phyloP scores from a whole-genome alignment of 2,888 invertebrate species.

The Tachina grossa region DNA sequence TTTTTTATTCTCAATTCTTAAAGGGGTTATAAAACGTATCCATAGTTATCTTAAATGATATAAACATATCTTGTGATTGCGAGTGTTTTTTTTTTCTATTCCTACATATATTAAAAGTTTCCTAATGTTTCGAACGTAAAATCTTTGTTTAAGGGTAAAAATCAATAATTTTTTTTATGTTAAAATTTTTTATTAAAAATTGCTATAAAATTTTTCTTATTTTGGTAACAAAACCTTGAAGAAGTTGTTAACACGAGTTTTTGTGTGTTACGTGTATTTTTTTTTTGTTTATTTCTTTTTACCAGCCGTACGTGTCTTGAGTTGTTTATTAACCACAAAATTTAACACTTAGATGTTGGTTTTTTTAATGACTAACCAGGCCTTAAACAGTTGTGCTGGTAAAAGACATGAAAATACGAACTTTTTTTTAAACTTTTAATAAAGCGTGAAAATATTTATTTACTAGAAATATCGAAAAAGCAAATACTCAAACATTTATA shows the following conservation, averaged over 20 bases:
- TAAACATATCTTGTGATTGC: not conserved
- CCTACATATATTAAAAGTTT: not conserved
- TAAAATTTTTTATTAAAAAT: not conserved
- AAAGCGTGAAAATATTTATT: constrained; percentile 71
- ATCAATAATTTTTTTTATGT: constrained; percentile 22
- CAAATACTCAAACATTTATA: constrained; percentile 17
- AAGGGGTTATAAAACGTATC: too few relatives aligned
- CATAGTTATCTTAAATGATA: not conserved
- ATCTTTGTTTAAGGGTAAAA: constrained; percentile 40
- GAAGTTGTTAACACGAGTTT: constrained; percentile 59
- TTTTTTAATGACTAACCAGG: constrained; percentile 64
- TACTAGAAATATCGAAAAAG: constrained; percentile 35
- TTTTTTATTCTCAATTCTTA: too few relatives aligned
- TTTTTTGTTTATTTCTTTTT: not conserved
- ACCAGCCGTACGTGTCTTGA: constrained; percentile 61
- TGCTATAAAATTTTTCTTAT: constrained; percentile 21
- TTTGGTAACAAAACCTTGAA: constrained; percentile 59
- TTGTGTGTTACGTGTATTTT: constrained; percentile 19
- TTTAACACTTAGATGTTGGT: constrained; percentile 58
- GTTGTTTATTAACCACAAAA: constrained; percentile 70
- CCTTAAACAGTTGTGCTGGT: constrained; percentile 58
- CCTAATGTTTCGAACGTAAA: not conserved
- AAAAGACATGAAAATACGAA: constrained; percentile 33
- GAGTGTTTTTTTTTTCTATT: not conserved
- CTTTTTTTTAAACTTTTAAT: constrained; percentile 63